A percentile compares a stretch with the other conserved stretches of the same genome.
These are phyloP conservation scores for Tragelaphus buxtoni DNA, from an alignment of 2,113 vertebrate genomes.

Conservation along the genomic window DNA sequence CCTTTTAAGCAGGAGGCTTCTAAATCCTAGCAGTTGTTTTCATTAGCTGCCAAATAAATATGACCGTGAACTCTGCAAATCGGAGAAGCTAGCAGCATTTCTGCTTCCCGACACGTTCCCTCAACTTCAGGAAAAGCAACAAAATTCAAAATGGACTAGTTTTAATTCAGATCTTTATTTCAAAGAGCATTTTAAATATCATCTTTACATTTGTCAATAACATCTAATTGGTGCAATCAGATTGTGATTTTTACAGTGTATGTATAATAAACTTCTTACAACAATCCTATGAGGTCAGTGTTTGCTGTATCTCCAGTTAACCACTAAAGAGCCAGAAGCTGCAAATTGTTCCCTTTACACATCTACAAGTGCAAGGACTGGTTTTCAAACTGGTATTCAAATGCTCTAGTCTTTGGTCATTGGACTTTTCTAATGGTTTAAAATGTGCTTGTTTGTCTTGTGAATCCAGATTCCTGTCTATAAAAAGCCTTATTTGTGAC, in stretches of 20 bases:
- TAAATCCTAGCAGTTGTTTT: slow-evolving; percentile 33
- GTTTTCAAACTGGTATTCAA: background rate
- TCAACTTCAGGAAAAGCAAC: background rate
- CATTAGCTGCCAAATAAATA: slow-evolving; percentile 35
- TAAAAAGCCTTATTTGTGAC: background rate
- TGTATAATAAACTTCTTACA: background rate
- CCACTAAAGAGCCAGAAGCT: background rate
- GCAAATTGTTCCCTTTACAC: background rate
- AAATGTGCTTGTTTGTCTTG: background rate
- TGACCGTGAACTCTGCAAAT: background rate
- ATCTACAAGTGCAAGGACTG: background rate
- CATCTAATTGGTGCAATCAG: background rate
- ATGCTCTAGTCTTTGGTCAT: background rate
- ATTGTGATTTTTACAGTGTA: background rate
- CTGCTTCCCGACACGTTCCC: background rate
- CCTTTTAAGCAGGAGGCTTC: background rate
- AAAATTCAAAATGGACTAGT: background rate
- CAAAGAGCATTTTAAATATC: background rate
- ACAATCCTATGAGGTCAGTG: background rate
- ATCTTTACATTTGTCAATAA: background rate
- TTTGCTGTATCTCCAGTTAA: background rate
- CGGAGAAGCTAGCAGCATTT: background rate
- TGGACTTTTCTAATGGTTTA: background rate
- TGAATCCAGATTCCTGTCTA: background rate
- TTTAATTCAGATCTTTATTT: background rate